Evolutionary conservation across 2,888 invertebrate genomes (phyloP).

Genomic region (Elegia similella): DNA sequence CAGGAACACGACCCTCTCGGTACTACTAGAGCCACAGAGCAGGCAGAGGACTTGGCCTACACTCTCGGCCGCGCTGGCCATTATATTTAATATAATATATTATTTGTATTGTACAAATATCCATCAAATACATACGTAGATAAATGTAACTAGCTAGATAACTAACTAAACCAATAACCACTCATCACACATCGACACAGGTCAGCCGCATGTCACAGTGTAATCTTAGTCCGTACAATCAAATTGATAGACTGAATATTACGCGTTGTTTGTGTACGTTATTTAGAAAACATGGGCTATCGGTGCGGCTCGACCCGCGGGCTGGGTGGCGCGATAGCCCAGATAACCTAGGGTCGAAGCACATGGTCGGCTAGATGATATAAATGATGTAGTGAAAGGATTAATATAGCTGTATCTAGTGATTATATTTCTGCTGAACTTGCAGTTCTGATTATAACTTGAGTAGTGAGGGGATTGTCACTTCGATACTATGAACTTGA

Average conservation of each 20-base stretch:
- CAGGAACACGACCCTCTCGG: too few species aligned
- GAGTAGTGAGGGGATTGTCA: too few species aligned
- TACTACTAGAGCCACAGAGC: too few species aligned
- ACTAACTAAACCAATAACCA: not conserved
- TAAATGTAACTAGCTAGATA: not conserved
- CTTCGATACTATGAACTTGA: too few species aligned
- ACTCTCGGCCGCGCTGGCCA: too few species aligned
- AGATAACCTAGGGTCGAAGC: not conserved
- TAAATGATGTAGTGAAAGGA: slow-evolving; percentile 6
- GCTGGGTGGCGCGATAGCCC: slow-evolving; percentile 4
- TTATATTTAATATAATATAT: too few species aligned
- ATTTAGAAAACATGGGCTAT: slow-evolving; percentile 12
- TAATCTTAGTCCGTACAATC: slow-evolving; percentile 1
- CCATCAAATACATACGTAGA: not conserved
- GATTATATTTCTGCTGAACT: not conserved
- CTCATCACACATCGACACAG: not conserved
- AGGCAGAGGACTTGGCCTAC: too few species aligned
- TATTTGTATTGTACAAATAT: not conserved
- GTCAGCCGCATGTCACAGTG: not conserved
- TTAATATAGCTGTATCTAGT: not conserved
- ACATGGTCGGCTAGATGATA: not conserved
- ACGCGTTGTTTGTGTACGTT: slow-evolving; percentile 6
- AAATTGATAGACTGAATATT: slow-evolving; percentile 8
- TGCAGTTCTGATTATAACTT: too few species aligned
- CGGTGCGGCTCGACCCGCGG: not conserved